Evolutionary conservation across 2,888 invertebrate genomes (phyloP), one percentile per base, ranked within the genome.

Genomic region (Aelia acuminata): DNA sequence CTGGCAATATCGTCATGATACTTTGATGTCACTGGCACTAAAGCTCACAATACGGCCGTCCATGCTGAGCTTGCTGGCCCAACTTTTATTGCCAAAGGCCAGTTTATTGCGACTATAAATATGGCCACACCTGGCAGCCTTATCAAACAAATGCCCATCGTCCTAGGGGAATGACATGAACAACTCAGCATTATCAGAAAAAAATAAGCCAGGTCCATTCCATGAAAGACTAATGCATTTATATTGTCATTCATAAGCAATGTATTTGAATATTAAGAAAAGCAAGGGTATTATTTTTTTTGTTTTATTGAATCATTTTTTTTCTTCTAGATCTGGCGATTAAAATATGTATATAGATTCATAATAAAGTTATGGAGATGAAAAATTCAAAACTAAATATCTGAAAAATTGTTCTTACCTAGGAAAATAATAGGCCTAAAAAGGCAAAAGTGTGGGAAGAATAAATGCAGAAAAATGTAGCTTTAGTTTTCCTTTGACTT

Each of bases 61-160:
- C 43, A 35, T 80, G 80, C 80, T 80, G 80, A 80, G 80, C 80
- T 80, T 80, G 80, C 80, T 80, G 5, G n/a, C 5, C 43, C 80
- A 80, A 43, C 43, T 80, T 80, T 80, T 80, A 80, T 80, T 80
- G n/a, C 22, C 80, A n/a, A 70, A 13, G 80, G 80, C n/a, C 80
- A 47, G 80, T 80, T 80, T 80, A 80, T 47, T 47, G 80, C 80
- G 80, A 80, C 80, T n/a, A n/a, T 80, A 80, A 80, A 80, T 80
- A 80, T 80, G 80, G n/a, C 80, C 80, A 43, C 43, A 47, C 80
- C 80, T 80, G 80, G n/a, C 39, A n/a, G 22, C 43, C 22, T 43
- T n/a, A 43, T 80, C 80, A 80, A 80, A 80, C 80, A 35, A 35
- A 70, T 35, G 31, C 35, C 63, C 35, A 70, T 70, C 31, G 63